A percentile compares a stretch with the other conserved stretches of the same genome.
Evolutionary conservation across 2,888 invertebrate genomes (phyloP).

Genomic region (Pyralis farinalis): DNA sequence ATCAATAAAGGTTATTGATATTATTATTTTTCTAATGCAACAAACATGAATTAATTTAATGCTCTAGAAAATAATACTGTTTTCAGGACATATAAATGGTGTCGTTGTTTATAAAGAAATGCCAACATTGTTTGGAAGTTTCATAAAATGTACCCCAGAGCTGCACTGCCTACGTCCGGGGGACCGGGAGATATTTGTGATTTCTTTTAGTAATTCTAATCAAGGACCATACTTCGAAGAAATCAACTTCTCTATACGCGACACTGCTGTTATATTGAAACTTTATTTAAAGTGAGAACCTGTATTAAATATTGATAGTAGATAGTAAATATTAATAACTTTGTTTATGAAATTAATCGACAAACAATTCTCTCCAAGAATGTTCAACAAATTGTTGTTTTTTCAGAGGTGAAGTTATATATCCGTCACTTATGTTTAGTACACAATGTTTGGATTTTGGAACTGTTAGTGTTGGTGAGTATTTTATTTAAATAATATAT

Average conservation of each 20-base stretch:
- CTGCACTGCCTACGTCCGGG: constrained; percentile 68
- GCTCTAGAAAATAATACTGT: not conserved
- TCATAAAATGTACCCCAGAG: constrained; percentile 72
- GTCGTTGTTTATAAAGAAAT: constrained; percentile 68
- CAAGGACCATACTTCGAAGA: constrained; percentile 83
- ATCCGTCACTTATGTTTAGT: constrained; percentile 80
- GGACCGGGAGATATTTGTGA: constrained; percentile 71
- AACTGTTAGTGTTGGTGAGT: constrained; percentile 77
- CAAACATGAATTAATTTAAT: not conserved
- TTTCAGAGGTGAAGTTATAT: constrained; percentile 82
- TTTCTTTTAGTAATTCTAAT: constrained; percentile 79
- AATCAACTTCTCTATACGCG: constrained; percentile 79
- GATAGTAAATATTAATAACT: no score
- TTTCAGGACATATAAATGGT: constrained; percentile 81
- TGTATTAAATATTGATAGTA: constrained; percentile 15
- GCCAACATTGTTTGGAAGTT: constrained; percentile 78
- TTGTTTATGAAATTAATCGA: no score
- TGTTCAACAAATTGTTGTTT: no score
- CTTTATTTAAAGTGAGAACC: constrained; percentile 79
- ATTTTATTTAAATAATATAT: not conserved
- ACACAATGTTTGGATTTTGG: constrained; percentile 79
- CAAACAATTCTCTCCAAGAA: no score
- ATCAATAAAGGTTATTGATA: constrained; percentile 72
- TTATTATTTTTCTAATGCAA: not conserved
- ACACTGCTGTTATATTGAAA: constrained; percentile 77